Evolutionary conservation across 2,888 invertebrate genomes (phyloP), one percentile per base, ranked within the genome.

Genomic region (Anaspis maculata): DNA sequence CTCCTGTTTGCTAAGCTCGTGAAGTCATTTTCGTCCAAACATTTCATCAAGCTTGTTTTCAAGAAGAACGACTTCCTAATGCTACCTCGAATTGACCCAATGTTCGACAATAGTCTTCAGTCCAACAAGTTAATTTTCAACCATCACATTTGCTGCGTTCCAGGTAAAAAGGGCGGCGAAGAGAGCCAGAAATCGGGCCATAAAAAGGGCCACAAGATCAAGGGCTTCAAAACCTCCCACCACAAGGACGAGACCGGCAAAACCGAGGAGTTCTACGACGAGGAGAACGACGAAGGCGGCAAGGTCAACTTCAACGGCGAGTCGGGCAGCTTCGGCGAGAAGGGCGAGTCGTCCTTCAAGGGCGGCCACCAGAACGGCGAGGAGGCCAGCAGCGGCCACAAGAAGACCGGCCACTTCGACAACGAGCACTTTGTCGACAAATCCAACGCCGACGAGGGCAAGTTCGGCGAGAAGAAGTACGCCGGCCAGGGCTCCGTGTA

Each of bases 211-310:
- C 77, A 77, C 52, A 70, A 71, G 9, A 73, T 75, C 56, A 77
- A 78, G 55, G 77, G 78, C n/a, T 78, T 73, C 59, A 77, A 79
- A 53, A 68, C 72, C 3, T 75, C 77, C 3, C 75, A 77, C 53
- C 76, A 76, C 52, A 77, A 78, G 49, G 77, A 79, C 48, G 78
- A 79, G 48, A 72, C 76, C 46, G 76, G 76, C 35, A 76, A 76
- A 54, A 71, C 74, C 3, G 77, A 77, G 53, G 75, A 70, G 48
- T 79, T 72, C 65, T 78, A 75, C 48, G 78, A 78, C 35, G 77
- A 77, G 48, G 74, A 72, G 11, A 74, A 77, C 45, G 76, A 78
- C 49, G 76, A 76, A 52, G 76, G 73, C 1, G 74, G 74, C 45
- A 72, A 75, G 48, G 69, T 70, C 49, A 56, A 72, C 16, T 70